These are phyloP conservation scores for Psephotus haematonotus DNA, from an alignment of 2,113 vertebrate species.

Conservation along the genomic window DNA sequence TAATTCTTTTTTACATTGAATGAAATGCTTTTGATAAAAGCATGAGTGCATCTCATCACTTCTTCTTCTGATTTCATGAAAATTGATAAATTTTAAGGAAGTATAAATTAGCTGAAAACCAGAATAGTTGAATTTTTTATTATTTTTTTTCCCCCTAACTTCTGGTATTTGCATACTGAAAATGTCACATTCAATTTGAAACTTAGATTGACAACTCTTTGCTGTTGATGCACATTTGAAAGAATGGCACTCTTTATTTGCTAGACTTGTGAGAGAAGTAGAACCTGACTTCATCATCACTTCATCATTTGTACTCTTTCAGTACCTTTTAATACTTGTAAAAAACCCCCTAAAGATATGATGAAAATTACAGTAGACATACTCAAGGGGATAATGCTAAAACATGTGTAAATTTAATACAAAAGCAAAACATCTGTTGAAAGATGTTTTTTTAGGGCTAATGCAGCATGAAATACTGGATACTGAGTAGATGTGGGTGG, in stretches of 20 bases:
- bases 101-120: neutral
- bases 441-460: slow-evolving; percentile 51
- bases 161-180: neutral
- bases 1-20: neutral
- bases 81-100: neutral
- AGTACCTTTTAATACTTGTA: neutral
- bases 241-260: neutral
- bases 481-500: neutral
- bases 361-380: slow-evolving; percentile 38
- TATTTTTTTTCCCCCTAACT: neutral
- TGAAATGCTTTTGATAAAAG: neutral
- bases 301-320: neutral
- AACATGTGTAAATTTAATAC: slow-evolving; percentile 53
- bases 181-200: neutral
- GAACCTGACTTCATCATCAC: neutral
- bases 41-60: neutral
- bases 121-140: neutral
- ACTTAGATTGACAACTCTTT: neutral
- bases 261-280: neutral
- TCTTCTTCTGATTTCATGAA: neutral
- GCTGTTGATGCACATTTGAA: neutral
- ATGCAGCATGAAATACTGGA: neutral
- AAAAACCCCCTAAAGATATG: neutral
- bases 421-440: slow-evolving; percentile 55
- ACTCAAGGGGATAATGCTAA: slow-evolving; percentile 13